These are phyloP conservation scores for Harpagoxenus sublaevis DNA, from an alignment of 2,888 invertebrate species.

Conservation along the genomic window DNA sequence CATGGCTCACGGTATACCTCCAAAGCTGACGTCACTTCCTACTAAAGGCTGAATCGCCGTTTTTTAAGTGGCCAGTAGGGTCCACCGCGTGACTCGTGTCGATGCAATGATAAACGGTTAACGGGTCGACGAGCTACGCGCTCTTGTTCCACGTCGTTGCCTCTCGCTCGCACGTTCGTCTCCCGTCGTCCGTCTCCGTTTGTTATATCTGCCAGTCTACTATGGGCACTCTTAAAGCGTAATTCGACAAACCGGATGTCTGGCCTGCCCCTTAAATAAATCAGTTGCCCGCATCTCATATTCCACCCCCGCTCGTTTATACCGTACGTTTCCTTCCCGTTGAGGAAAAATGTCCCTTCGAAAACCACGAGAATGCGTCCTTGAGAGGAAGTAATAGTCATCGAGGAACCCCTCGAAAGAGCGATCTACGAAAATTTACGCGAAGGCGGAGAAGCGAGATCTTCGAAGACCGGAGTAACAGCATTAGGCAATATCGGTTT, in stretches of 20 bases:
- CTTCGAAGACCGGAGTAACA: neutral
- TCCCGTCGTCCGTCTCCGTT: slow-evolving; percentile 68
- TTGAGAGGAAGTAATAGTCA: slow-evolving; percentile 44
- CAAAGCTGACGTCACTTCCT: slow-evolving; percentile 83
- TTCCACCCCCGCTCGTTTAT: slow-evolving; percentile 76
- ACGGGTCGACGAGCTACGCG: slow-evolving; percentile 79
- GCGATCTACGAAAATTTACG: slow-evolving; percentile 28
- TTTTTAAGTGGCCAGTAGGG: slow-evolving; percentile 76
- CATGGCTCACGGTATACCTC: slow-evolving; percentile 55
- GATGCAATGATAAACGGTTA: slow-evolving; percentile 84
- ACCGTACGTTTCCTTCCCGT: slow-evolving; percentile 50
- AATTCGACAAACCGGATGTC: slow-evolving; percentile 86
- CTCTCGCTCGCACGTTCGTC: slow-evolving; percentile 57
- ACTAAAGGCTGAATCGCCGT: slow-evolving; percentile 78
- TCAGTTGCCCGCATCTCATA: slow-evolving; percentile 85
- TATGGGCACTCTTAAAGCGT: slow-evolving; percentile 79
- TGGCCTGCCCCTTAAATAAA: slow-evolving; percentile 84
- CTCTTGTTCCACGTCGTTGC: slow-evolving; percentile 75
- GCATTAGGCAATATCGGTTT: neutral
- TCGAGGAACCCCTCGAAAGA: slow-evolving; percentile 46
- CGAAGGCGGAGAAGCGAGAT: slow-evolving; percentile 23
- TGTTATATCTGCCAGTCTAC: slow-evolving; percentile 73
- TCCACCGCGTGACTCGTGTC: slow-evolving; percentile 82
- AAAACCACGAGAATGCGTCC: slow-evolving; percentile 33
- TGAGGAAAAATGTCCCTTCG: slow-evolving; percentile 54